Evolutionary conservation across 1,140 invertebrate species (phyloP).

Genomic region (Atta cephalotes): DNA sequence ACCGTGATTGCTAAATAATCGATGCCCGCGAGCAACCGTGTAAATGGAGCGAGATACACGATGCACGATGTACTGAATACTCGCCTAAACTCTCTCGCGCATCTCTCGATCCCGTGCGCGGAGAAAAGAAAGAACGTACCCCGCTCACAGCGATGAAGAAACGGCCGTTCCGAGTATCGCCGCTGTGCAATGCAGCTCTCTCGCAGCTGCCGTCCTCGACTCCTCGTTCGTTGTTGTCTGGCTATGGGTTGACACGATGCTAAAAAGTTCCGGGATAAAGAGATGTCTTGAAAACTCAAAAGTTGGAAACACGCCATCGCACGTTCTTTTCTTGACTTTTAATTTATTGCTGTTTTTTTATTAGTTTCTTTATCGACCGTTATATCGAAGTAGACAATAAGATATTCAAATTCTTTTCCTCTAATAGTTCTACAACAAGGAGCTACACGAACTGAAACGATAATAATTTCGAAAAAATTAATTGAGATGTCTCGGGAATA

Average conservation of each 20-base stretch:
- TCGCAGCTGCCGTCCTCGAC: conserved; percentile 5
- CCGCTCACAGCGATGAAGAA: conserved; percentile 14
- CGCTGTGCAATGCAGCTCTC: neutral
- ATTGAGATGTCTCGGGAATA: neutral
- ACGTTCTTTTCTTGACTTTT: neutral
- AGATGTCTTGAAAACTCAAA: neutral
- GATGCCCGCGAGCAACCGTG: conserved; percentile 76
- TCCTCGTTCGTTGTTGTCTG: neutral
- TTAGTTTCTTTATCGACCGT: neutral
- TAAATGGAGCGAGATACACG: conserved; percentile 65
- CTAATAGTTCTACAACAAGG: neutral
- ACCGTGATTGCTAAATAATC: conserved; percentile 82
- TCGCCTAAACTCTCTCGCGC: conserved; percentile 63
- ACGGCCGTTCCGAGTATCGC: neutral
- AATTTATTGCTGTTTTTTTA: neutral
- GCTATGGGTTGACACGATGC: conserved; percentile 15
- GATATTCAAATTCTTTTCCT: neutral
- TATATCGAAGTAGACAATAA: conserved; percentile 1
- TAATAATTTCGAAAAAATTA: conserved; percentile 20
- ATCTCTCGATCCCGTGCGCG: conserved; percentile 44
- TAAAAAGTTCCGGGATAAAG: conserved; percentile 19
- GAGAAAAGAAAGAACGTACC: conserved; percentile 16
- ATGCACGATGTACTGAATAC: conserved; percentile 60
- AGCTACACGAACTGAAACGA: neutral
- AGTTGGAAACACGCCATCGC: neutral